A percentile compares a stretch with the other conserved stretches of the same genome.
Evolutionary conservation across 2,113 vertebrate species (phyloP).

Genomic region (Tragelaphus buxtoni): DNA sequence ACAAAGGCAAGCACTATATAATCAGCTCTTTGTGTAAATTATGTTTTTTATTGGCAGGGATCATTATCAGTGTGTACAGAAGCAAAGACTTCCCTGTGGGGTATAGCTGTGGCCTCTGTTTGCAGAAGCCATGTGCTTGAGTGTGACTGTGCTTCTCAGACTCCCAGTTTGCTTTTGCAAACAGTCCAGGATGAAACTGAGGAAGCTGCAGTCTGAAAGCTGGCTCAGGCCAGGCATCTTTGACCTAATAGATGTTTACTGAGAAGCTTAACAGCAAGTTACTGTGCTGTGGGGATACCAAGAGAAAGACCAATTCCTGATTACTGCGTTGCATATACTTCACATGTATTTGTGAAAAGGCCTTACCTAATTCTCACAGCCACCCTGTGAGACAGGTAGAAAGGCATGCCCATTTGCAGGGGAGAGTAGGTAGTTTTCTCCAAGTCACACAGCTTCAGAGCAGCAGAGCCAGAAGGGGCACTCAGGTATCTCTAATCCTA

Average conservation of each 20-base stretch:
- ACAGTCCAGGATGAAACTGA: not conserved
- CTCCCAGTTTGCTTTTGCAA: slow-evolving; percentile 29
- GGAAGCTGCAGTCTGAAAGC: not conserved
- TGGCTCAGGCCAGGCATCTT: not conserved
- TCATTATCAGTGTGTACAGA: slow-evolving; percentile 30
- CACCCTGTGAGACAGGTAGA: not conserved
- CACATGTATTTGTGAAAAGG: not conserved
- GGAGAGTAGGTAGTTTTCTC: not conserved
- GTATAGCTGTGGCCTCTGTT: slow-evolving; percentile 45
- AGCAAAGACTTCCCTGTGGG: slow-evolving; percentile 14
- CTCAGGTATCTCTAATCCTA: not conserved
- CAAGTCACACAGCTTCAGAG: not conserved
- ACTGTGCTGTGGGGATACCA: not conserved
- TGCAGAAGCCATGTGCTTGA: slow-evolving; percentile 42
- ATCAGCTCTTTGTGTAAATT: slow-evolving; percentile 32
- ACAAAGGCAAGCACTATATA: not conserved
- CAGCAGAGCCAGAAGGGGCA: not conserved
- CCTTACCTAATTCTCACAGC: not conserved
- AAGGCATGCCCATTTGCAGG: not conserved
- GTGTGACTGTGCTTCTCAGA: not conserved
- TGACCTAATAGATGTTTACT: not conserved
- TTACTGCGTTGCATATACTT: not conserved
- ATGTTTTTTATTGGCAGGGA: slow-evolving; percentile 22
- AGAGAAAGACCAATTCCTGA: not conserved
- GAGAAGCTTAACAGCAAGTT: not conserved